phyloP scores from a whole-genome alignment of 2,113 vertebrate genomes.

The Poecile atricapillus region DNA sequence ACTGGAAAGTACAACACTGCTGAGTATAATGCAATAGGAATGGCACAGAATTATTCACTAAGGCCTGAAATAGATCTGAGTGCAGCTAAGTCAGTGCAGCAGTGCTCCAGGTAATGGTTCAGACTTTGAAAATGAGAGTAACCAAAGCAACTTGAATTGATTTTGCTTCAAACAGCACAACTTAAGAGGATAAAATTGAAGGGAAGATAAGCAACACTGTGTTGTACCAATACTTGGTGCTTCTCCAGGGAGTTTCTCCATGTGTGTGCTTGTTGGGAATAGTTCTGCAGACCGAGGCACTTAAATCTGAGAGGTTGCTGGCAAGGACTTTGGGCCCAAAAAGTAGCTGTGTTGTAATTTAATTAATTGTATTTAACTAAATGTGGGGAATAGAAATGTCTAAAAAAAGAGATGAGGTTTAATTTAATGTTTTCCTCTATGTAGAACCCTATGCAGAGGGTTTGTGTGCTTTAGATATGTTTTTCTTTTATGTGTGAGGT shows the following conservation, averaged over 20 bases:
- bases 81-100: not conserved
- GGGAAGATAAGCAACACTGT: not conserved
- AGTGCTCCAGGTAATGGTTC: not conserved
- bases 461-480: not conserved
- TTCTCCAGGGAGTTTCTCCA: not conserved
- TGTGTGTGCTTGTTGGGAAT: not conserved
- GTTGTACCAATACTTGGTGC: not conserved
- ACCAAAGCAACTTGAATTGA: slow-evolving; percentile 10
- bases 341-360: not conserved
- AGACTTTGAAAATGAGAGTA: not conserved
- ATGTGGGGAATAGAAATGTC: not conserved
- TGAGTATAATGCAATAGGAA: not conserved
- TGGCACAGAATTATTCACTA: not conserved
- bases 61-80: not conserved
- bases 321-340: not conserved
- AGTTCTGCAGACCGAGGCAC: not conserved
- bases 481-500: not conserved
- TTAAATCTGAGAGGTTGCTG: slow-evolving; percentile 32
- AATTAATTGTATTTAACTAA: not conserved
- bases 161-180: not conserved
- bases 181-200: not conserved
- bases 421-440: not conserved
- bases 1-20: not conserved
- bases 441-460: not conserved
- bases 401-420: not conserved